Evolutionary conservation across 2,113 vertebrate species (phyloP), one percentile per base, ranked within the genome.

Genomic region (Podocnemis expansa): DNA sequence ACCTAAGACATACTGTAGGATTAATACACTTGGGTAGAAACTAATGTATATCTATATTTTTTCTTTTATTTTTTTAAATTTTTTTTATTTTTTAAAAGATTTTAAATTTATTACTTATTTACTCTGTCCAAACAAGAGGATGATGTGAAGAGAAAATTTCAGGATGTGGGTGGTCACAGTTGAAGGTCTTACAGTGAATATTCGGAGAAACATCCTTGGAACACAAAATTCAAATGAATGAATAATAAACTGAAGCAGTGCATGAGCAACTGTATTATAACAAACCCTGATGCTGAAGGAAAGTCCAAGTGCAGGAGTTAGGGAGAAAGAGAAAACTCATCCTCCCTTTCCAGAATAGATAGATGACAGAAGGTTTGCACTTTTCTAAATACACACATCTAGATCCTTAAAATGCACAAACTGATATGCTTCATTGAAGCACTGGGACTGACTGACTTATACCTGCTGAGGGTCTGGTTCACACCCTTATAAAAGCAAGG

Each of bases 131-230:
- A 45, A n/a, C n/a, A 58, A 84, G 78, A 87, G 54, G 21, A 93
- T 91, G 89, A 89, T 88, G 75, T 85, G 87, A 79, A 80, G 47
- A 85, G 91, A 90, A 92, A 73, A 49, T 84, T 86, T 96, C 85
- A 93, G 82, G 84, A 85, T 96, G 73, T 92, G 87, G 31, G 92
- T 96, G 85, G 90, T 84, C 89, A 82, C 24, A 78, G 87, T 14
- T 94, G 90, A 94, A 97, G 85, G 55, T 95, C 87, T 93, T 95
- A 75, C 3, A 95, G 56, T 54, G 63, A 93, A 12, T 27, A 67
- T 78, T 95, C 34, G 47, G 78, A 87, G 89, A 96, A 95, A 93
- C 91, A 94, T 85, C 81, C 78, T 95, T 96, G 91, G 82, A 96
- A 89, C 52, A 93, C 47, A 91, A 92, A 90, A 94, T 90, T 90